Base-by-base conservation (phyloP, 2,888 invertebrate genomes). In the Lysandra coridon region DNA sequence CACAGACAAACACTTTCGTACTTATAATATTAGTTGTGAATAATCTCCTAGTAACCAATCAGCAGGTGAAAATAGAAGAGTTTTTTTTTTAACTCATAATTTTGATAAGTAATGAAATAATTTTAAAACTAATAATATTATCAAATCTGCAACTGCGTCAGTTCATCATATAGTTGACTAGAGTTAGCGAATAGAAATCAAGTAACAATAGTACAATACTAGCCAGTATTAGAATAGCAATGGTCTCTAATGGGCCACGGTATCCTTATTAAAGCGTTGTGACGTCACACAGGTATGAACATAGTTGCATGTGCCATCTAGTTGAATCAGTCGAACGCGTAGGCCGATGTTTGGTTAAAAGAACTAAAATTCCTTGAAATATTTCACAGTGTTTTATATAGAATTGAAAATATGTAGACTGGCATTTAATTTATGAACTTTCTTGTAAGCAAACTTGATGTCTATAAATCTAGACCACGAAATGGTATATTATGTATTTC, bases 131-230 rank as follows among this genome's bases (percentile, higher is more conserved):
- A 49, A 2, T 49, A 49, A 10, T 49, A 49, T 10, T 49, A 49
- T 49, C 49, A 49, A 49, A 49, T 49, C 49, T 49, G 49, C 49
- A 49, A 2, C 62, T 62, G 62, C 23, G 62, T 62, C 62, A 62
- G 0, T 6, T 62, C n/a, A 62, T 14, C 62, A 62, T 62, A 23
- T 23, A 23, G 7, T 23, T 62, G 62, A 7, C 62, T 62, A 62
- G 62, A 1, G 6, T 62, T 17, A 23, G 62, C 33, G 33, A 33
- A 69, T 33, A 69, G 69, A 69, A 69, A 69, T 33, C 69, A 69
- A 37, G 69, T 69, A 69, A 69, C 69, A 37, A 69, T 33, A 37
- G 69, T 69, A 69, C 69, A 69, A 69, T 69, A 37, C 14, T 17
- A 10, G 69, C 64, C 37, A 14, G 33, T n/a, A 69, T 69, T 69